Conservation (phyloP, 2,797 vertebrate species). For the Liasis olivaceus region DNA sequence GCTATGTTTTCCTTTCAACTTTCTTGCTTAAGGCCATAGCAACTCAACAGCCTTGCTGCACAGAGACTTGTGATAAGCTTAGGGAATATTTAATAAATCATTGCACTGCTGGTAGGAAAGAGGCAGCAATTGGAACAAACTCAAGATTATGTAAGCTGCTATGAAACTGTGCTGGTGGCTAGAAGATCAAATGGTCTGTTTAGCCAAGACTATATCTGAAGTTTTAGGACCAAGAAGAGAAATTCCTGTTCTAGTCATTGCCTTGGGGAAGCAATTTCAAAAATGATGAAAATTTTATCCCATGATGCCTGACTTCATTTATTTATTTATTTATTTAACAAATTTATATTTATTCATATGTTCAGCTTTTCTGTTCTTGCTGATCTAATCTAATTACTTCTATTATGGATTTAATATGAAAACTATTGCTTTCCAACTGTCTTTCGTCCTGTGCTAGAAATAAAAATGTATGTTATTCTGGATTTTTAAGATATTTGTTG, state of each 20-base stretch:
- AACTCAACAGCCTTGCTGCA: constrained; percentile 57
- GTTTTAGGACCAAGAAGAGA: constrained; percentile 59
- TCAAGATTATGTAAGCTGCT: constrained; percentile 62
- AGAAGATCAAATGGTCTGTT: constrained; percentile 64
- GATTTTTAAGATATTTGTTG: constrained; percentile 4
- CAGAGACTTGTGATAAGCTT: constrained; percentile 55
- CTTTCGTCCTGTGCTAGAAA: not conserved
- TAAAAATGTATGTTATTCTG: not conserved
- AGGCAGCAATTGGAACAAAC: constrained; percentile 57
- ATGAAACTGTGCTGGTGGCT: constrained; percentile 62
- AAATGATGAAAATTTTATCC: constrained; percentile 53
- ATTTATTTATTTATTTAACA: too few relatives aligned
- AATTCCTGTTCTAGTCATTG: constrained; percentile 43
- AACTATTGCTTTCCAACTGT: not conserved
- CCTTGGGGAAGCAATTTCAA: constrained; percentile 34
- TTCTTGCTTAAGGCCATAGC: constrained; percentile 58
- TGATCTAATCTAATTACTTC: constrained; percentile 3
- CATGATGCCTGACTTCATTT: constrained; percentile 33
- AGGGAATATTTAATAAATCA: constrained; percentile 64
- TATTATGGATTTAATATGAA: constrained; percentile 9
- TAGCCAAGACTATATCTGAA: constrained; percentile 65
- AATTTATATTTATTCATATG: not conserved
- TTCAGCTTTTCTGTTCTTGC: constrained; percentile 29
- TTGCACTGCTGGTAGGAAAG: constrained; percentile 52
- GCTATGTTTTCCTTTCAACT: constrained; percentile 64